Conservation (phyloP, 1,140 invertebrate genomes). For the Galendromus occidentalis region DNA sequence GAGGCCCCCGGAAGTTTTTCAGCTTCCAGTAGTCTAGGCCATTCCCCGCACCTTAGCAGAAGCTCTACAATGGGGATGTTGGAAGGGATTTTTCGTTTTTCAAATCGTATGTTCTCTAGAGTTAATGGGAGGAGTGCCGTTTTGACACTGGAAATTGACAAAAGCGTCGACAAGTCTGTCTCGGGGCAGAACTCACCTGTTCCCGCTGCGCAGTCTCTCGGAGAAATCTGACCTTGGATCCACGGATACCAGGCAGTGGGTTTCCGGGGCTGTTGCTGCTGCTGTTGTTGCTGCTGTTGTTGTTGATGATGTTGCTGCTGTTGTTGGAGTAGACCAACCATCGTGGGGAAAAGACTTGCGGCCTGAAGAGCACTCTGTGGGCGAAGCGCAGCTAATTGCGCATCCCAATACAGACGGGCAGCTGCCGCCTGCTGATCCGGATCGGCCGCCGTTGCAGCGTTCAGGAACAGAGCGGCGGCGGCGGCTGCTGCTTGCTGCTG, state of each 20-base stretch:
- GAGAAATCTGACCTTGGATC: not conserved
- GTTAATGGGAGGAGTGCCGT: too few species aligned
- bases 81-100: too few species aligned
- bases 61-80: too few species aligned
- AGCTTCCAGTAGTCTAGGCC: too few species aligned
- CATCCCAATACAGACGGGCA: conserved; percentile 1
- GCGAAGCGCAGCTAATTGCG: not conserved
- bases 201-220: not conserved
- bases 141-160: too few species aligned
- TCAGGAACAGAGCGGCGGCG: not conserved
- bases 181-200: not conserved
- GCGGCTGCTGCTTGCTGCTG: not conserved
- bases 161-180: too few species aligned
- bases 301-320: not conserved
- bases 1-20: too few species aligned
- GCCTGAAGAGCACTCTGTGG: not conserved
- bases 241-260: conserved; percentile 1
- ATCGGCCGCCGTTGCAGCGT: not conserved
- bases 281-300: too few species aligned
- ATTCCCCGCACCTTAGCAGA: too few species aligned
- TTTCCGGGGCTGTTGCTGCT: not conserved
- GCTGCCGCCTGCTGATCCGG: conserved; percentile 3
- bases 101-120: too few species aligned
- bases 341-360: not conserved
- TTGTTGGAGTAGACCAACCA: conserved; percentile 5